Base-by-base conservation (phyloP, 1,140 invertebrate species). In the Pseudachorutes palmiensis region DNA sequence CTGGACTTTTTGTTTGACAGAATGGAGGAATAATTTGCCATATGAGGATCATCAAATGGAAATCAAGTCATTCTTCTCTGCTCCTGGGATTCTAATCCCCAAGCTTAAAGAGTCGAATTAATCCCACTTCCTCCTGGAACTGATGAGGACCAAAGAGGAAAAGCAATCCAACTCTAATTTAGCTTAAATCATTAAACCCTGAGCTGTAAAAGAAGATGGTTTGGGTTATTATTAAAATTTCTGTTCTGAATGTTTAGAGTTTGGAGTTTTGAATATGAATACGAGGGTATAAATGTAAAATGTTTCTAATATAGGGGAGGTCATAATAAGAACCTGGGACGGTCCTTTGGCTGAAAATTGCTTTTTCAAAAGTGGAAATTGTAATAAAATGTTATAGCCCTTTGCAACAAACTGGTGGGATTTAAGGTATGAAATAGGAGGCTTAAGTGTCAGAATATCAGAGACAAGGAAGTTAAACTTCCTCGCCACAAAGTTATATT, bases 401-500 rank as follows among this genome's bases (percentile, higher is more conserved):
- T n/a, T n/a, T n/a, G n/a, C n/a, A n/a, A n/a, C n/a, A n/a, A n/a
- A n/a, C n/a, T n/a, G 60, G 51, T 31, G 29, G 57, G 33, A 29
- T 22, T 65, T 9, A 26, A 12, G 28, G 29, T 29, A 26, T 36
- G 48, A 60, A 51, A 33, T 62, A 41, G 33, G 28, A 2, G 49
- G 63, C 49, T 65, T 63, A 63, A 63, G 63, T 55, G 32, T 28
- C 63, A 57, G 67, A 48, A 59, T 59, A 68, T 68, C 61, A 68
- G 62, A 64, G 67, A 31, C 24, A 64, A 68, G 67, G 49, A 57
- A 64, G 67, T 64, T 57, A 57, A 68, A 60, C 49, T 64, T 16
- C n/a, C 2, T 31, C 9, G 62, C 62, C n/a, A 22, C 9, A 33
- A 51, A 30, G 36, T 55, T 24, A 55, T 24, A 5, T 24, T 5